Base-by-base conservation (phyloP, 2,797 vertebrate species). In the Lepilemur septentrionalis region DNA sequence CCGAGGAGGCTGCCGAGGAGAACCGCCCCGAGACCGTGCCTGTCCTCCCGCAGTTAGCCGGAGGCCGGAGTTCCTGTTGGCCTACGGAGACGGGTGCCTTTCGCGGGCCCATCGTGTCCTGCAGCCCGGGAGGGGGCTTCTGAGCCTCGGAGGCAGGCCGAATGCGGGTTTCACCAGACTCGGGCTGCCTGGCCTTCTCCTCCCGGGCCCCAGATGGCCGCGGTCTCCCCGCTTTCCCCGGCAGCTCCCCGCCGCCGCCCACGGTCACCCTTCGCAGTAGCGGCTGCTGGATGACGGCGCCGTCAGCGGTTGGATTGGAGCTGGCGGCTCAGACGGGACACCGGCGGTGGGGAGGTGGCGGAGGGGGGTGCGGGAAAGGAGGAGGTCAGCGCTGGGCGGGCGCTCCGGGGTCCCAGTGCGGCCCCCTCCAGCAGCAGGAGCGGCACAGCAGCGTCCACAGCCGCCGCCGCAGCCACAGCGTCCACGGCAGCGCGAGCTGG, bases 331-430 rank as follows among this genome's bases (percentile, higher is more conserved):
- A 25, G 88, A 63, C 94, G 95, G 98, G 98, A 97, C 95, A 46
- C 20, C 38, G 0, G 20, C 73, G 95, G 86, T 52, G 89, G 69
- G 85, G 25, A 65, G 35, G 91, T 23, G 30, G 89, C 89, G 96
- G 88, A 69, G 92, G 95, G 90, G 61, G 55, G 65, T 52, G 93
- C 8, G 63, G 48, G 89, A 38, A 43, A 80, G 70, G 70, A 85
- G 89, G 95, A 87, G 97, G 97, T 95, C 96, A 83, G 96, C 73
- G 63, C 91, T 48, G 94, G 89, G 96, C 82, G 93, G 96, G 91
- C 82, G 86, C 94, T 94, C 88, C 13, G 7, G 95, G 89, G 81
- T 38, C 83, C 94, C 57, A 15, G 93, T 76, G 76, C 96, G 65
- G 97, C 97, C 80, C 93, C 55, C 67, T 93, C 89, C 83, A 52